phyloP scores from a whole-genome alignment of 2,888 invertebrate species.

The Apotomis capreana region DNA sequence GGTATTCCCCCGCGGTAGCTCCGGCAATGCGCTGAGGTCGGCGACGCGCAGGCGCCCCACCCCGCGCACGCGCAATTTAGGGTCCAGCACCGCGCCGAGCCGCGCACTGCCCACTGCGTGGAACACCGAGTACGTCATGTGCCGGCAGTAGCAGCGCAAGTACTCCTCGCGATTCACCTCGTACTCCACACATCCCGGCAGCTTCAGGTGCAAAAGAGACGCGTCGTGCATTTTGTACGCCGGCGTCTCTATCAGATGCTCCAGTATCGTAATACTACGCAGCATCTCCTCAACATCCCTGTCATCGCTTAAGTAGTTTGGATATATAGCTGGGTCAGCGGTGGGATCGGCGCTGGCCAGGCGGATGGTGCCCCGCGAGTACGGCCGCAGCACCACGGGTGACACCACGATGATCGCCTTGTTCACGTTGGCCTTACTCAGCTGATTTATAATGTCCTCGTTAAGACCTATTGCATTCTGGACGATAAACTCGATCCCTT shows the following conservation, averaged over 20 bases:
- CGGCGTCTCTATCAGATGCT: conserved; percentile 53
- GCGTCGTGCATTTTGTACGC: conserved; percentile 51
- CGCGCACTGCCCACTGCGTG: conserved; percentile 64
- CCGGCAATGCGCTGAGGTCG: conserved; percentile 59
- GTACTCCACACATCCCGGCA: conserved; percentile 56
- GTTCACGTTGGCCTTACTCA: conserved; percentile 51
- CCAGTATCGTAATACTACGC: conserved; percentile 55
- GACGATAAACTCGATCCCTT: conserved; percentile 44
- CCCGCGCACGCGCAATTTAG: conserved; percentile 57
- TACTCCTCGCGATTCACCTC: conserved; percentile 47
- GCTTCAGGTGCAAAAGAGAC: conserved; percentile 49
- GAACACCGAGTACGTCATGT: conserved; percentile 61
- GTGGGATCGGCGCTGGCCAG: conserved; percentile 56
- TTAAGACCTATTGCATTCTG: conserved; percentile 47
- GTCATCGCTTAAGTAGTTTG: conserved; percentile 60
- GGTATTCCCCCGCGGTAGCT: conserved; percentile 59
- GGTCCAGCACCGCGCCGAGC: conserved; percentile 61
- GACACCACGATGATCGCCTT: conserved; percentile 53
- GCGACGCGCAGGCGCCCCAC: conserved; percentile 58
- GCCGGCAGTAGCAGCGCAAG: conserved; percentile 65
- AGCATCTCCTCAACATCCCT: conserved; percentile 58
- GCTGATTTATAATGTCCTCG: conserved; percentile 51
- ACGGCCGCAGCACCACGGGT: conserved; percentile 57
- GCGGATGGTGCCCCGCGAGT: conserved; percentile 59
- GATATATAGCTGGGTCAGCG: conserved; percentile 55